These are phyloP conservation scores for Scelioninae gen. 1 DNA, from an alignment of 2,888 invertebrate genomes.

Conservation along the genomic window DNA sequence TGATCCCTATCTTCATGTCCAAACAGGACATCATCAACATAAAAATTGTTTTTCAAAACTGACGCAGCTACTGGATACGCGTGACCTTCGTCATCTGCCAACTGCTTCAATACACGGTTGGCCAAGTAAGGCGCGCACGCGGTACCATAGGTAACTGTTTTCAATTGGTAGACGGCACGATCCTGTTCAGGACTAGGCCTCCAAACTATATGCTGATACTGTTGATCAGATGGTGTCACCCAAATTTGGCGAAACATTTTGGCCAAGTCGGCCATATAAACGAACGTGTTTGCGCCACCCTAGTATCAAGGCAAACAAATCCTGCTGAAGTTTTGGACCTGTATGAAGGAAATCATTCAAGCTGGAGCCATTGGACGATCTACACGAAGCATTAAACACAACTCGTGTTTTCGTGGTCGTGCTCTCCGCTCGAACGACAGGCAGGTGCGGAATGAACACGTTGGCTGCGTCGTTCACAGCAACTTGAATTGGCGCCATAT, in stretches of 20 bases:
- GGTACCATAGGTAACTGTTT: conserved; percentile 5
- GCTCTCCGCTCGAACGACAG: background rate
- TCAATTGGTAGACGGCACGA: background rate
- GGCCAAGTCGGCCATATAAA: conserved; percentile 6
- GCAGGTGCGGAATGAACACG: conserved; percentile 29
- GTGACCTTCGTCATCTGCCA: background rate
- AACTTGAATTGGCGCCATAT: no score
- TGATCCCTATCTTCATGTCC: background rate
- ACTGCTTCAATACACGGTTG: background rate
- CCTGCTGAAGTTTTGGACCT: conserved; percentile 1
- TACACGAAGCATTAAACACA: conserved; percentile 8
- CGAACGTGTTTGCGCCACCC: conserved; percentile 9
- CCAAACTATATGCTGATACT: conserved; percentile 6
- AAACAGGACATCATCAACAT: conserved; percentile 8
- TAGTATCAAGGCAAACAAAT: conserved; percentile 5
- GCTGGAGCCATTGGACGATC: background rate
- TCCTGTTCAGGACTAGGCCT: background rate
- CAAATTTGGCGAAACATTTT: conserved; percentile 20
- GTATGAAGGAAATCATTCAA: conserved; percentile 9
- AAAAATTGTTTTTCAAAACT: background rate
- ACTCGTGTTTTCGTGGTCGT: background rate
- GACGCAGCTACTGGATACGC: background rate
- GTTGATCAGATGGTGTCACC: background rate
- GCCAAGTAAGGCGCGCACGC: conserved; percentile 5
- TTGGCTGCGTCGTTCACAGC: background rate